Percentiles rank a stretch among this genome's conserved stretches.
Conservation (phyloP, 2,888 invertebrate species). For the Halocaridina rubra region DNA sequence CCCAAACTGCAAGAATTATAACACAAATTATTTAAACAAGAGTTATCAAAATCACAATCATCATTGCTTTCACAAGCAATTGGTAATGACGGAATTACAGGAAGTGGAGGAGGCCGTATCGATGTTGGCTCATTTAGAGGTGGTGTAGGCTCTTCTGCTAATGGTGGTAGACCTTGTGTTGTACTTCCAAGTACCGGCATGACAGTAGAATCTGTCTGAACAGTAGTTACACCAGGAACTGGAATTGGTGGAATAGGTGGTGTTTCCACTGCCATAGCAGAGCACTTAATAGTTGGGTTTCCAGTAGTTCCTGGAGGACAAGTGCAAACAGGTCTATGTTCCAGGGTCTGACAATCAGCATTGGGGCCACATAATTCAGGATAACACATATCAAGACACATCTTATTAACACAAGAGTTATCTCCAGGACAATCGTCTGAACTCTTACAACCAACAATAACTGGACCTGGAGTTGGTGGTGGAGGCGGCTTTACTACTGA, state of each 20-base stretch:
- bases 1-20: constrained; percentile 53
- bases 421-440: constrained; percentile 46
- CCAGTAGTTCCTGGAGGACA: constrained; percentile 62
- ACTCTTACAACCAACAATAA: constrained; percentile 50
- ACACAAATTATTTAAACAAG: constrained; percentile 43
- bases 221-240: constrained; percentile 9
- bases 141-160: constrained; percentile 28
- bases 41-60: constrained; percentile 53
- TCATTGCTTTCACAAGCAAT: constrained; percentile 56
- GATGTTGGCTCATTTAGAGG: constrained; percentile 16
- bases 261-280: constrained; percentile 42
- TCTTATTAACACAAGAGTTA: constrained; percentile 53
- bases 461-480: constrained; percentile 44
- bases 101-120: constrained; percentile 23
- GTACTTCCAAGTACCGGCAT: constrained; percentile 15
- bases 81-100: constrained; percentile 32
- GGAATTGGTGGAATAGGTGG: constrained; percentile 3
- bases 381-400: constrained; percentile 74
- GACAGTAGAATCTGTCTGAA: not conserved
- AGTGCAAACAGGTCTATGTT: constrained; percentile 70
- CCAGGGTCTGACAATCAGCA: constrained; percentile 76
- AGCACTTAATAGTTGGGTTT: constrained; percentile 61
- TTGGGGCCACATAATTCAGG: constrained; percentile 81
- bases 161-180: constrained; percentile 8
- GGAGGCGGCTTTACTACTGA: constrained; percentile 23